phyloP scores from a whole-genome alignment of 2,113 vertebrate species.

The Heterotis niloticus region DNA sequence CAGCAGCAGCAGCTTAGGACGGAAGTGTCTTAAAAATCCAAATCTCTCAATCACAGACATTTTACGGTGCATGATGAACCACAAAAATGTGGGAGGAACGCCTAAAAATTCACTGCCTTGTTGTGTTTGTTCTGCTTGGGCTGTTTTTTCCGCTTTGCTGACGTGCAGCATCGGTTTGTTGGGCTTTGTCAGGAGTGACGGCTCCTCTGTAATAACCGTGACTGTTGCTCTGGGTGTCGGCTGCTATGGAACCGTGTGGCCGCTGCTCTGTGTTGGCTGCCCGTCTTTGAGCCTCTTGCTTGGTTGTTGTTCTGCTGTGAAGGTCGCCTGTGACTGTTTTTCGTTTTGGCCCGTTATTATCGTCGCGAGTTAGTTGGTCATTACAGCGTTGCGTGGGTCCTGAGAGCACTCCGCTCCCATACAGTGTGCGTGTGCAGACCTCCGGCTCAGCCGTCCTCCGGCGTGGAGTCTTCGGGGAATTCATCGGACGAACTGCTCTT shows the following conservation, averaged over 20 bases:
- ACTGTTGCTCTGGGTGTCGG: not conserved
- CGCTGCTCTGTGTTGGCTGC: not conserved
- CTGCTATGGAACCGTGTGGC: not conserved
- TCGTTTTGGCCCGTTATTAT: not conserved
- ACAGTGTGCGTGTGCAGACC: slow-evolving; percentile 1
- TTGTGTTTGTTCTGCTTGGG: slow-evolving; percentile 38
- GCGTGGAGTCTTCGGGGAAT: slow-evolving; percentile 81
- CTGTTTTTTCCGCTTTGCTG: slow-evolving; percentile 46
- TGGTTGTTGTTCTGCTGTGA: not conserved
- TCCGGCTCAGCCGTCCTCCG: slow-evolving; percentile 76
- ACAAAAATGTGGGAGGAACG: slow-evolving; percentile 63
- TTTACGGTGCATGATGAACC: slow-evolving; percentile 64
- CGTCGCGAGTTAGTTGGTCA: not conserved
- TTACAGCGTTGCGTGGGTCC: slow-evolving; percentile 1
- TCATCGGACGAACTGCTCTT: slow-evolving; percentile 85
- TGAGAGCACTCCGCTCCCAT: slow-evolving; percentile 31
- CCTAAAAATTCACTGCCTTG: slow-evolving; percentile 44
- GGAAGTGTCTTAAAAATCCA: slow-evolving; percentile 61
- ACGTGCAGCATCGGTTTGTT: not conserved
- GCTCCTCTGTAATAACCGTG: not conserved
- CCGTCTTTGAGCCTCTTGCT: not conserved
- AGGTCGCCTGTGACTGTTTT: not conserved
- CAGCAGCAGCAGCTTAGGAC: slow-evolving; percentile 72
- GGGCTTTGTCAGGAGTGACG: not conserved
- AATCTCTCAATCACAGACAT: slow-evolving; percentile 65